Percentiles rank a stretch among this genome's conserved stretches.
These are phyloP conservation scores for Pandion haliaetus DNA, from an alignment of 2,113 vertebrate genomes.

Conservation along the genomic window DNA sequence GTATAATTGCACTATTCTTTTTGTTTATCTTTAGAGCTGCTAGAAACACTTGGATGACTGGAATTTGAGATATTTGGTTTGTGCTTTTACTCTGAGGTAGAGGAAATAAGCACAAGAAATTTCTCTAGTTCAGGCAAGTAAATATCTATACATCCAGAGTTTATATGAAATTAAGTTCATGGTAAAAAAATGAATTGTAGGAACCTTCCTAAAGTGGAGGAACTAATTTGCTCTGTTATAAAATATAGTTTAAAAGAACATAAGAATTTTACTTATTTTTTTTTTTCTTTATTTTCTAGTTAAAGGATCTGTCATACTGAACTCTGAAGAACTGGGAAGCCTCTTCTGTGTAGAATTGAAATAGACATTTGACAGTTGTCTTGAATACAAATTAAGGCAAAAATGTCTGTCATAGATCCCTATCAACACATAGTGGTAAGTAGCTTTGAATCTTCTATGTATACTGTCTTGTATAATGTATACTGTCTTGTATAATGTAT, in stretches of 20 bases:
- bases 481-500: background rate
- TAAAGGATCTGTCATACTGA: conserved; percentile 10
- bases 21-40: background rate
- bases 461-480: background rate
- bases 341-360: background rate
- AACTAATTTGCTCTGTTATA: background rate
- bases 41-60: background rate
- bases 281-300: conserved; percentile 1
- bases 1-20: background rate
- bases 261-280: background rate
- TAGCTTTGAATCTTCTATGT: conserved; percentile 25
- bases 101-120: background rate
- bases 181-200: background rate
- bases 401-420: conserved; percentile 88
- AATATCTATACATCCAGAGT: background rate
- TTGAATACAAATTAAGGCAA: background rate
- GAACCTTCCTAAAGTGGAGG: background rate
- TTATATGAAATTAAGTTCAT: background rate
- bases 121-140: background rate
- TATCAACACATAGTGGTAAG: conserved; percentile 93
- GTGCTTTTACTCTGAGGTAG: background rate
- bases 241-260: background rate
- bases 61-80: background rate
- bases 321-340: background rate
- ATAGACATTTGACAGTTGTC: background rate